Evolutionary conservation across 2,888 invertebrate genomes (phyloP).

Genomic region (Orthonychiurus folsomi): DNA sequence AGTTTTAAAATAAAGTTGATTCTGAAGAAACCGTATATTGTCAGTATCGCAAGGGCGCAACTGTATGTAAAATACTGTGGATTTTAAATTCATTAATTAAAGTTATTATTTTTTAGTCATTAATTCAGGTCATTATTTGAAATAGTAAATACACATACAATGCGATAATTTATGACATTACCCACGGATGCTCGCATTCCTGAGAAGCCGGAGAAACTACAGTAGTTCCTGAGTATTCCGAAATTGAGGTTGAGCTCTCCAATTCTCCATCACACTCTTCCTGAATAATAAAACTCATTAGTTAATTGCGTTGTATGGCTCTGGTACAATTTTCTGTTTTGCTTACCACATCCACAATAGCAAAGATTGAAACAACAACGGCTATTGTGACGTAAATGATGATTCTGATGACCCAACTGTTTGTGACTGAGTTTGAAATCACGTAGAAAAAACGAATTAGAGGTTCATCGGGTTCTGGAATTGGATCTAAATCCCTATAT

Average conservation of each 20-base stretch:
- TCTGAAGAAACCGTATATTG: conserved; percentile 73
- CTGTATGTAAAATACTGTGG: conserved; percentile 68
- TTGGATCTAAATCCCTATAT: conserved; percentile 45
- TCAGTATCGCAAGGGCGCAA: conserved; percentile 51
- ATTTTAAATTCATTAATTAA: too few species aligned
- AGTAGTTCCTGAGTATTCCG: conserved; percentile 1
- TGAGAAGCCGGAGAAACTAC: too few species aligned
- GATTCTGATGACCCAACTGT: conserved; percentile 55
- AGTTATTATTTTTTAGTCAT: too few species aligned
- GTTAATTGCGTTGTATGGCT: neutral
- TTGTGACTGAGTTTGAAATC: conserved; percentile 54
- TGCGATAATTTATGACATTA: conserved; percentile 17
- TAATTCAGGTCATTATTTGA: too few species aligned
- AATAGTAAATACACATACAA: too few species aligned
- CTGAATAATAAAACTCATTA: neutral
- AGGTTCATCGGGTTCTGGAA: conserved; percentile 34
- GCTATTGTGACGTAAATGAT: conserved; percentile 60
- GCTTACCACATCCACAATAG: conserved; percentile 57
- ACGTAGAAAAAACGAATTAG: conserved; percentile 53
- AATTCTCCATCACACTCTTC: neutral
- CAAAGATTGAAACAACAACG: conserved; percentile 54
- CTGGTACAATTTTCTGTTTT: conserved; percentile 1
- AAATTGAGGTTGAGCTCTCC: neutral
- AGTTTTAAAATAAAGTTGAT: conserved; percentile 77
- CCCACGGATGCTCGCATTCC: conserved; percentile 40